Percentiles rank a stretch among this genome's conserved stretches.
These are phyloP conservation scores for Halcyon senegalensis DNA, from an alignment of 2,113 vertebrate genomes.

Conservation along the genomic window DNA sequence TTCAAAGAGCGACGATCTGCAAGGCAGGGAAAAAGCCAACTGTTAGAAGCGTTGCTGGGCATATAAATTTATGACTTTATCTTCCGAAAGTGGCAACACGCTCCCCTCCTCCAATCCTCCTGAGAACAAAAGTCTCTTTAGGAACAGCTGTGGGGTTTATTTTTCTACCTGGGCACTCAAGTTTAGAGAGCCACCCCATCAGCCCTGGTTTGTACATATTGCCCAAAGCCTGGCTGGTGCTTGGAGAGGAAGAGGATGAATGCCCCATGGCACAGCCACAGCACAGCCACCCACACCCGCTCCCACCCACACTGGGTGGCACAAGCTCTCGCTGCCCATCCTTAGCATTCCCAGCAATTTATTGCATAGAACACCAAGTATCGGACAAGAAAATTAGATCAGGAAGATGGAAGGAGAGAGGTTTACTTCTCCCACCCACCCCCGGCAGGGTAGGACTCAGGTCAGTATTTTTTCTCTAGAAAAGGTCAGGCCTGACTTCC, in stretches of 20 bases:
- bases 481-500: conserved; percentile 50
- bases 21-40: conserved; percentile 26
- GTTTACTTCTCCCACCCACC: neutral
- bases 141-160: fast-evolving
- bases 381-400: neutral
- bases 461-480: conserved; percentile 64
- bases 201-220: fast-evolving
- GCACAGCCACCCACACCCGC: neutral
- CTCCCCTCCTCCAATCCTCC: neutral
- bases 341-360: neutral
- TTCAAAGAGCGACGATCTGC: conserved; percentile 84
- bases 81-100: fast-evolving
- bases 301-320: neutral
- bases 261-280: fast-evolving
- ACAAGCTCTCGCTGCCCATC: neutral
- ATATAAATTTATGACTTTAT: fast-evolving
- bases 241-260: neutral
- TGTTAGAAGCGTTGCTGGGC: neutral
- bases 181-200: fast-evolving
- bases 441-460: conserved; percentile 50
- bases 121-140: fast-evolving
- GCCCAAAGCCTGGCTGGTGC: neutral
- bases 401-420: neutral
- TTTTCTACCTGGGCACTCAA: neutral
- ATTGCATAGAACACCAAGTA: neutral